A percentile compares a stretch with the other conserved stretches of the same genome.
Evolutionary conservation across 2,797 vertebrate genomes (phyloP).

Genomic region (Tolypeutes matacus): DNA sequence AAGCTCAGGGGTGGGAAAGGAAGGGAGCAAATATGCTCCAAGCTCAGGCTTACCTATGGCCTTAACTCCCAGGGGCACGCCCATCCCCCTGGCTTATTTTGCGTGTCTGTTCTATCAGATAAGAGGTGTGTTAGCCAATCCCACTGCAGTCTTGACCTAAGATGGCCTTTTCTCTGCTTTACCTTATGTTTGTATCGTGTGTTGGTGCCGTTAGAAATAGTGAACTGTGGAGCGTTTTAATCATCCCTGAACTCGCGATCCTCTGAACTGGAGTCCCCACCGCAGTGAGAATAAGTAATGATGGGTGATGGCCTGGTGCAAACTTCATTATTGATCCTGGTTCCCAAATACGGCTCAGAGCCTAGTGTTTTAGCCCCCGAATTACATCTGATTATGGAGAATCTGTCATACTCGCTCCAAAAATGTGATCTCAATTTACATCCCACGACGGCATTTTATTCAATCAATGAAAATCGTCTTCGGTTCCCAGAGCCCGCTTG

Average conservation of each 20-base stretch:
- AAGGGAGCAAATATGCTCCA: rapidly evolving
- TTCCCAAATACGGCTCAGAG: constrained; percentile 34
- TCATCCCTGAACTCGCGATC: constrained; percentile 42
- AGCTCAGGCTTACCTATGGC: not conserved
- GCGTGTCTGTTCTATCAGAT: not conserved
- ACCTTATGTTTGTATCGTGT: constrained; percentile 52
- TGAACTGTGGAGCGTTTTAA: constrained; percentile 57
- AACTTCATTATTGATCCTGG: constrained; percentile 45
- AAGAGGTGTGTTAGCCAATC: not conserved
- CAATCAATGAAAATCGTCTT: constrained; percentile 73
- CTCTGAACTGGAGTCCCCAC: constrained; percentile 52
- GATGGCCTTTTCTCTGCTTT: constrained; percentile 41
- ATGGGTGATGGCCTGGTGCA: constrained; percentile 1
- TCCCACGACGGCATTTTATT: constrained; percentile 67
- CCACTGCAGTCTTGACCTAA: not conserved
- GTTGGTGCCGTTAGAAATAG: constrained; percentile 47
- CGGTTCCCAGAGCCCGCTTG: constrained; percentile 65
- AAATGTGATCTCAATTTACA: constrained; percentile 77
- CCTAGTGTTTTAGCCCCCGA: constrained; percentile 63
- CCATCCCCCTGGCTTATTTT: not conserved
- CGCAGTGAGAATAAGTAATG: not conserved
- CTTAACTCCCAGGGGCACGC: not conserved
- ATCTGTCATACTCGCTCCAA: constrained; percentile 74
- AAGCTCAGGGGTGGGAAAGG: rapidly evolving
- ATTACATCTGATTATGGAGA: constrained; percentile 66